These are phyloP conservation scores for Xestia xanthographa DNA, from an alignment of 2,888 invertebrate species.

Conservation along the genomic window DNA sequence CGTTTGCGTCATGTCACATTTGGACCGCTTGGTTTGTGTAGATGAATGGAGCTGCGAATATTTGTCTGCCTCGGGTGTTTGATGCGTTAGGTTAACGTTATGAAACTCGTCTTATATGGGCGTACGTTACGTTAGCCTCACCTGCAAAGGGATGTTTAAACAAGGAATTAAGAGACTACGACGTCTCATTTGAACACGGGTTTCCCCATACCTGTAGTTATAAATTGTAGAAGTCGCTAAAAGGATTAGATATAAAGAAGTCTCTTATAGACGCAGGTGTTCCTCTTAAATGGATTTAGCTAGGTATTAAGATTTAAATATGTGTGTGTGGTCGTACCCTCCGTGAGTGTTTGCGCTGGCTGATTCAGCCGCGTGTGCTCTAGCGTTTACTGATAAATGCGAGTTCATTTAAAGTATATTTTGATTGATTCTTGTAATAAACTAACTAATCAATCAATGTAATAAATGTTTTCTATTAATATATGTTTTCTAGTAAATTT, in stretches of 20 bases:
- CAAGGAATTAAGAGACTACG: neutral
- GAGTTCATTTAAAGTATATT: neutral
- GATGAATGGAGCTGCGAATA: neutral
- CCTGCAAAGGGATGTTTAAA: neutral
- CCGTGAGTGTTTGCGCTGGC: neutral
- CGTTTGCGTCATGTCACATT: neutral
- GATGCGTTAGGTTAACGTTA: neutral
- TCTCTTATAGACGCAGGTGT: neutral
- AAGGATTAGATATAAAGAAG: neutral
- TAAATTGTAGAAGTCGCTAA: neutral
- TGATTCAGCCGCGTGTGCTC: neutral
- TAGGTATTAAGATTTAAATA: neutral
- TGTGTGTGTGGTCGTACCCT: neutral
- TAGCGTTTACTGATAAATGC: too few species aligned
- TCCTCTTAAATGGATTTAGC: neutral
- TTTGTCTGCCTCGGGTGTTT: neutral
- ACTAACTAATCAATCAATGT: neutral
- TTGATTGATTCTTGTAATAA: neutral
- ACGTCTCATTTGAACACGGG: neutral
- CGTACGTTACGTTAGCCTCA: neutral
- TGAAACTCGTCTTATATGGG: neutral
- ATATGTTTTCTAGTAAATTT: too few species aligned
- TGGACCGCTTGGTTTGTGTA: neutral
- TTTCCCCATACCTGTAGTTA: slow-evolving; percentile 1
- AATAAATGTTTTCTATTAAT: neutral